phyloP scores from a whole-genome alignment of 1,140 invertebrate species.

The Dufourea novaeangliae region DNA sequence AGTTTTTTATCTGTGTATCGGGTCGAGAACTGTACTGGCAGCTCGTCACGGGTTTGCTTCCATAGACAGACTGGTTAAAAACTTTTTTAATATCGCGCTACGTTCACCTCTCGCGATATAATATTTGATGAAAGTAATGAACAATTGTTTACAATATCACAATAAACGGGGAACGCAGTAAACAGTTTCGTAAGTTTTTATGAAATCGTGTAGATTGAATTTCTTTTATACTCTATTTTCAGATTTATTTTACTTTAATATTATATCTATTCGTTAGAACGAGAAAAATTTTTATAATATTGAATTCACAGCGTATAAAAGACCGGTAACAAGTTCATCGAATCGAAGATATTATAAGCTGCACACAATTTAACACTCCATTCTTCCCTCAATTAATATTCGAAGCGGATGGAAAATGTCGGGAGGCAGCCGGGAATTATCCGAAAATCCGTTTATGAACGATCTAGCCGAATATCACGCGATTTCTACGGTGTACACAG shows the following conservation, averaged over 20 bases:
- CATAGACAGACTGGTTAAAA: not conserved
- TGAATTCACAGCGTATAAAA: too few relatives aligned
- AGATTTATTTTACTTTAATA: too few relatives aligned
- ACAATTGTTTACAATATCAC: not conserved
- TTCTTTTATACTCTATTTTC: not conserved
- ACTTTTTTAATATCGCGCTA: not conserved
- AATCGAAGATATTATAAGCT: not conserved
- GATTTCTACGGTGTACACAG: not conserved
- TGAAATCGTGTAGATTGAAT: not conserved
- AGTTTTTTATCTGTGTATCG: not conserved
- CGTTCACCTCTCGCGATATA: too few relatives aligned
- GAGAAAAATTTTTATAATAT: too few relatives aligned
- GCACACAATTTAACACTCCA: not conserved
- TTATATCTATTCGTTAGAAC: too few relatives aligned
- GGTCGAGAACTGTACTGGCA: not conserved
- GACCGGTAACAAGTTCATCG: too few relatives aligned
- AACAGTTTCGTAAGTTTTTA: too few relatives aligned
- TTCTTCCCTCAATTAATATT: not conserved
- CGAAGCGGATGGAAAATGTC: not conserved
- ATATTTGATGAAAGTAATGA: not conserved
- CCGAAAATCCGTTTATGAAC: constrained; percentile 29
- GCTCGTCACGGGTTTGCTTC: not conserved
- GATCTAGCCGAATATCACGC: constrained; percentile 18
- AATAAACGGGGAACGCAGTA: too few relatives aligned
- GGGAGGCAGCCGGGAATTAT: not conserved